These are phyloP conservation scores for Channa argus DNA, from an alignment of 2,113 vertebrate genomes.

Conservation along the genomic window DNA sequence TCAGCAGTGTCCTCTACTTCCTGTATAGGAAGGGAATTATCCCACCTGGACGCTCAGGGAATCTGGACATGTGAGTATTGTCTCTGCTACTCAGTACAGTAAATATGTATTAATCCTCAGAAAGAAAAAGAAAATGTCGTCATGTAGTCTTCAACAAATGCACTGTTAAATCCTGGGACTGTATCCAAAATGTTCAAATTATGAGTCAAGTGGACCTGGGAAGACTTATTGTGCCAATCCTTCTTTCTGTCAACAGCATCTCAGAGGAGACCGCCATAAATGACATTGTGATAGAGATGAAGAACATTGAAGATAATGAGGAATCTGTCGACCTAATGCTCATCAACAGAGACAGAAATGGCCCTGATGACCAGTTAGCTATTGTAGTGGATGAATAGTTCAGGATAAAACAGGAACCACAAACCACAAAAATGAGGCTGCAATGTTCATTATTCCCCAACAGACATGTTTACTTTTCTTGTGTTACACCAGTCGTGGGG, in stretches of 20 bases:
- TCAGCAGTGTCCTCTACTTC: constrained; percentile 93
- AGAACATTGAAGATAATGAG: constrained; percentile 89
- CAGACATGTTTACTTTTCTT: too few relatives aligned
- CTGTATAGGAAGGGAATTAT: constrained; percentile 97
- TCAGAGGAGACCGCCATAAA: constrained; percentile 91
- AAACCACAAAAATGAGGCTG: too few relatives aligned
- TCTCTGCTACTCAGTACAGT: not conserved
- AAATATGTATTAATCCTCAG: too few relatives aligned
- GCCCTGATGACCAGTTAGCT: constrained; percentile 88
- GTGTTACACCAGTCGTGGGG: too few relatives aligned
- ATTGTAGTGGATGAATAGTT: too few relatives aligned
- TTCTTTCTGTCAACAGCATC: constrained; percentile 83
- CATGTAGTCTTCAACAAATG: too few relatives aligned
- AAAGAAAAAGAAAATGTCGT: too few relatives aligned
- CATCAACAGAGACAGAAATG: constrained; percentile 87
- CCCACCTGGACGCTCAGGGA: constrained; percentile 90
- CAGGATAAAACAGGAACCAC: too few relatives aligned
- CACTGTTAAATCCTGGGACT: too few relatives aligned
- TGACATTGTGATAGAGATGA: constrained; percentile 96
- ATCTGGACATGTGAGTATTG: constrained; percentile 94
- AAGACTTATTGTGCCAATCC: not conserved
- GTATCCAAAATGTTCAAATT: too few relatives aligned
- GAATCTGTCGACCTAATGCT: constrained; percentile 90
- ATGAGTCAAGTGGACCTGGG: not conserved
- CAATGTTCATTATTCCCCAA: too few relatives aligned